These are phyloP conservation scores for Brachionus paranguensis DNA, from an alignment of 1,140 invertebrate species.

Conservation along the genomic window DNA sequence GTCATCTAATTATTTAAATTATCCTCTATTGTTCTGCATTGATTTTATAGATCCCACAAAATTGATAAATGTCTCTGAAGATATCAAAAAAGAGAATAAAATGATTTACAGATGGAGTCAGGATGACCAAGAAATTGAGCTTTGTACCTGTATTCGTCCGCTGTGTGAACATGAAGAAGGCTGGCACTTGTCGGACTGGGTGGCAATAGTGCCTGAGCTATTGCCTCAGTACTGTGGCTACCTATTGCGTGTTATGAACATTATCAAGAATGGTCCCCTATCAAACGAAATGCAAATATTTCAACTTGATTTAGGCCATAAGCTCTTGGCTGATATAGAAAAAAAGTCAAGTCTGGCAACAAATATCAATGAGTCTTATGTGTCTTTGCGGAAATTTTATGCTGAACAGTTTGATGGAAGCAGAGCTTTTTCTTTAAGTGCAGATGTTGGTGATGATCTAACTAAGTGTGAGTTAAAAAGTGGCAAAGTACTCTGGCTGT, in stretches of 20 bases:
- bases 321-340: conserved; percentile 3
- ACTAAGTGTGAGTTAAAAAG: conserved; percentile 47
- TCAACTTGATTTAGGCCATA: neutral
- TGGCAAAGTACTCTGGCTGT: conserved; percentile 53
- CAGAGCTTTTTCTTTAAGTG: neutral
- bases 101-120: conserved; percentile 40
- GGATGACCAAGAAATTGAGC: conserved; percentile 15
- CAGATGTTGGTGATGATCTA: neutral
- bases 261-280: neutral
- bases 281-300: conserved; percentile 22
- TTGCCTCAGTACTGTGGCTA: conserved; percentile 2
- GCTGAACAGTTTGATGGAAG: neutral
- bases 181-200: neutral
- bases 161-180: conserved; percentile 50
- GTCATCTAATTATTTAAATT: conserved; percentile 41
- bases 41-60: conserved; percentile 13
- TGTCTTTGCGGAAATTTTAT: conserved; percentile 8
- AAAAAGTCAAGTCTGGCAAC: neutral
- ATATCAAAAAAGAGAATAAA: neutral
- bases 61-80: conserved; percentile 45
- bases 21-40: conserved; percentile 22
- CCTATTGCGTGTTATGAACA: conserved; percentile 11
- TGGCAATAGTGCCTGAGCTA: neutral
- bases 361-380: neutral
- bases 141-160: conserved; percentile 43